Evolutionary conservation across 2,797 vertebrate species (phyloP).

Genomic region (Sebastes jordani): DNA sequence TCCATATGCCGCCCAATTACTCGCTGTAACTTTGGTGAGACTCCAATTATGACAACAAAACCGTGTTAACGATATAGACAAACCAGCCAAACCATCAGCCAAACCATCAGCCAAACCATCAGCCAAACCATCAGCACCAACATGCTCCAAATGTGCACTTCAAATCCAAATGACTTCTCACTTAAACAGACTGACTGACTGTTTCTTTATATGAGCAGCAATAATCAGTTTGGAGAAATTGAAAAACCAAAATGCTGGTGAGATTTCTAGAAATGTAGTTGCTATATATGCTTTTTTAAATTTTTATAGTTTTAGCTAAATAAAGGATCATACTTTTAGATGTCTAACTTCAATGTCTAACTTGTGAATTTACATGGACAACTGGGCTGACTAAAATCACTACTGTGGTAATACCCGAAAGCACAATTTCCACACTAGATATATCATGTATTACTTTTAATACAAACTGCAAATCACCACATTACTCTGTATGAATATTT

Average conservation of each 20-base stretch:
- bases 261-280: background rate
- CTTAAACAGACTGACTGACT: background rate
- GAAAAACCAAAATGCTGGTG: background rate
- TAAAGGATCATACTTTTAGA: background rate
- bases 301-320: background rate
- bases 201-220: background rate
- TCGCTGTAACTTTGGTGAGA: slow-evolving; percentile 67
- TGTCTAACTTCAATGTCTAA: too few species aligned
- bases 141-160: background rate
- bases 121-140: background rate
- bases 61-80: slow-evolving; percentile 62
- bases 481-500: background rate
- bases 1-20: slow-evolving; percentile 79
- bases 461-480: background rate
- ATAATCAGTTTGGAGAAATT: background rate
- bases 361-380: background rate
- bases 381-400: background rate
- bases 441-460: background rate
- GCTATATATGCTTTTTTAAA: background rate
- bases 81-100: slow-evolving; percentile 11
- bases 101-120: slow-evolving; percentile 36
- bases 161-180: slow-evolving; percentile 20
- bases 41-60: slow-evolving; percentile 70
- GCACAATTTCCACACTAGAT: background rate
- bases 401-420: background rate